Base-by-base conservation (phyloP, 2,797 vertebrate genomes). In the Crenuchus spilurus region DNA sequence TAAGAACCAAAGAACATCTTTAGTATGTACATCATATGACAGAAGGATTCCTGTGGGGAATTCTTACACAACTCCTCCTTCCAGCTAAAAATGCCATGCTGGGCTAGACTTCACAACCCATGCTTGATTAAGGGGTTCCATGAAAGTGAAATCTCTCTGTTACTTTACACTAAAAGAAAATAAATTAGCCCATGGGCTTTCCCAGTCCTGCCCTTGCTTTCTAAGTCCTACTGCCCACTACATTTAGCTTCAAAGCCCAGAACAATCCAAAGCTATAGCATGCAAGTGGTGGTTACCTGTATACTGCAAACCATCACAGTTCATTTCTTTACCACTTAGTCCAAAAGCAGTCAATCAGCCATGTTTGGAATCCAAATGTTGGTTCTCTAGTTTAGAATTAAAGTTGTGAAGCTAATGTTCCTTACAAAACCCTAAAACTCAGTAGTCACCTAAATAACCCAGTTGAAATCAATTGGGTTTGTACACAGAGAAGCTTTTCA, bases 1-100 rank as follows among this genome's bases (percentile, higher is more conserved):
- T 51, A 46, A 76, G 86, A 90, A 90, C 13, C 1, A 30, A 16
- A 73, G 70, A 10, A 65, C 78, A 75, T 74, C 48, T 61, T 67
- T 48, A 49, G 46, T 30, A 5, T 61, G 18, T 64, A 9, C 31
- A 31, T 13, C 4, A 13, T 30, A 6, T 30, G 13, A 37, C 24
- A 51, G 16, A 7, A 14, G 52, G 16, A 31, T 31, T 55, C 28
- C 26, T 30, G 68, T 2, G 37, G 44, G 14, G 54, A 28, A 48
- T 16, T 44, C 46, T 30, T 48, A 66, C 20, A 41, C 11, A 41
- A 46, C 26, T 52, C 22, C 35, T 57, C 13, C 8, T 8, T 37
- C 14, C 33, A 18, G 31, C 1, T 70, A 63, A 41, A 33, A 20
- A 48, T 14, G n/a, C 30, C 35, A 6, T 2, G 2, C 26, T 41